Percentiles rank a stretch among this genome's conserved stretches.
Evolutionary conservation across 2,888 invertebrate species (phyloP).

Genomic region (Colostygia pectinataria): DNA sequence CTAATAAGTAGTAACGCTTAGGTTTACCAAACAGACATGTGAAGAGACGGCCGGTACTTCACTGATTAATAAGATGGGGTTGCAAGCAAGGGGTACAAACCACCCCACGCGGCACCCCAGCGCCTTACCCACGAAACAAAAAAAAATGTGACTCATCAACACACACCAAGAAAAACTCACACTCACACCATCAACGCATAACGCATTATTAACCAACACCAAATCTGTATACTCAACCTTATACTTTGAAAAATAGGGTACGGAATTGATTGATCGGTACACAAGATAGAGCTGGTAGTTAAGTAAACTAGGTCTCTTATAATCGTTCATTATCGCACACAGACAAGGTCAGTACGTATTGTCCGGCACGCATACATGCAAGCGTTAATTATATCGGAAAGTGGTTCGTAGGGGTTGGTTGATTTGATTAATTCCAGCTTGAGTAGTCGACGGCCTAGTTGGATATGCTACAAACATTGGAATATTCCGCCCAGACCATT

Average conservation of each 20-base stretch:
- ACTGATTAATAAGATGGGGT: constrained; percentile 84
- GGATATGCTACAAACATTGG: constrained; percentile 73
- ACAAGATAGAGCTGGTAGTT: constrained; percentile 59
- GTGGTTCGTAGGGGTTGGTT: constrained; percentile 81
- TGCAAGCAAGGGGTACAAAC: constrained; percentile 75
- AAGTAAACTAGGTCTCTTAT: constrained; percentile 73
- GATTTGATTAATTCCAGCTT: constrained; percentile 82
- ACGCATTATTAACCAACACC: constrained; percentile 52
- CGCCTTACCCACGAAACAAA: constrained; percentile 83
- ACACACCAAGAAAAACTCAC: constrained; percentile 71
- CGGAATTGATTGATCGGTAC: constrained; percentile 36
- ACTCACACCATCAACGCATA: constrained; percentile 41
- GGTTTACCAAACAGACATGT: constrained; percentile 72
- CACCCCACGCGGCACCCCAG: constrained; percentile 75
- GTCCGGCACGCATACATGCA: constrained; percentile 74
- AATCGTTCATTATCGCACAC: constrained; percentile 83
- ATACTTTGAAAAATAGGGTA: constrained; percentile 59
- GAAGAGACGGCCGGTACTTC: constrained; percentile 80
- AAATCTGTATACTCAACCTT: constrained; percentile 67
- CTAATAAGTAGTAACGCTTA: constrained; percentile 69
- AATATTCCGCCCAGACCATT: constrained; percentile 67
- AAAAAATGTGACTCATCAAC: constrained; percentile 84
- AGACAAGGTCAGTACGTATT: constrained; percentile 67
- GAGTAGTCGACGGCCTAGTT: constrained; percentile 73
- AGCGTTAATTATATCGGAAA: constrained; percentile 83